These are phyloP conservation scores for Scarus forsteni DNA, from an alignment of 2,797 vertebrate genomes.

Conservation along the genomic window DNA sequence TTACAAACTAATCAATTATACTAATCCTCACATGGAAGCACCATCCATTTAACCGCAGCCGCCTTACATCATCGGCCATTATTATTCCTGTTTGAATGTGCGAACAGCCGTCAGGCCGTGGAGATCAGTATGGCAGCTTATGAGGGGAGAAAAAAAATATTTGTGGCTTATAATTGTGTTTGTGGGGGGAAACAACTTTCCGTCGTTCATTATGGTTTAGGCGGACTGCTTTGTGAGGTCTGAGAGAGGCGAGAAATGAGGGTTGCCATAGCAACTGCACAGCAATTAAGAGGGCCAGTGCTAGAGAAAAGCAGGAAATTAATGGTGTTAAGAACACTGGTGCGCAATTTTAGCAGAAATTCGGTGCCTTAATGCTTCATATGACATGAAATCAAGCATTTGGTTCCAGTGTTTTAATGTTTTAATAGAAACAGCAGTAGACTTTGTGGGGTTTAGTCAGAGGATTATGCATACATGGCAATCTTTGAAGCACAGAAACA, in stretches of 20 bases:
- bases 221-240: constrained; percentile 56
- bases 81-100: constrained; percentile 47
- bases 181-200: constrained; percentile 65
- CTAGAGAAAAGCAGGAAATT: constrained; percentile 55
- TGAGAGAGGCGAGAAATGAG: constrained; percentile 58
- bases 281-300: constrained; percentile 58
- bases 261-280: constrained; percentile 82
- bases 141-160: constrained; percentile 56
- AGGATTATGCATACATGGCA: constrained; percentile 7
- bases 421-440: constrained; percentile 13
- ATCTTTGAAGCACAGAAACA: constrained; percentile 14
- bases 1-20: constrained; percentile 72
- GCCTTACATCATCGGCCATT: constrained; percentile 24
- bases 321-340: constrained; percentile 57
- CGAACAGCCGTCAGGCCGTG: constrained; percentile 37
- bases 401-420: constrained; percentile 18
- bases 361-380: constrained; percentile 20
- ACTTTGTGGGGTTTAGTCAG: constrained; percentile 15
- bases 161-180: constrained; percentile 65
- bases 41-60: constrained; percentile 37
- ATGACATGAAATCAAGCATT: constrained; percentile 24
- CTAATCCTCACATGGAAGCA: constrained; percentile 63
- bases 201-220: constrained; percentile 68
- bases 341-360: constrained; percentile 41
- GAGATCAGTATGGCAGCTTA: constrained; percentile 33